Evolutionary conservation across 2,113 vertebrate species (phyloP), one percentile per base, ranked within the genome.

Genomic region (Motacilla alba): DNA sequence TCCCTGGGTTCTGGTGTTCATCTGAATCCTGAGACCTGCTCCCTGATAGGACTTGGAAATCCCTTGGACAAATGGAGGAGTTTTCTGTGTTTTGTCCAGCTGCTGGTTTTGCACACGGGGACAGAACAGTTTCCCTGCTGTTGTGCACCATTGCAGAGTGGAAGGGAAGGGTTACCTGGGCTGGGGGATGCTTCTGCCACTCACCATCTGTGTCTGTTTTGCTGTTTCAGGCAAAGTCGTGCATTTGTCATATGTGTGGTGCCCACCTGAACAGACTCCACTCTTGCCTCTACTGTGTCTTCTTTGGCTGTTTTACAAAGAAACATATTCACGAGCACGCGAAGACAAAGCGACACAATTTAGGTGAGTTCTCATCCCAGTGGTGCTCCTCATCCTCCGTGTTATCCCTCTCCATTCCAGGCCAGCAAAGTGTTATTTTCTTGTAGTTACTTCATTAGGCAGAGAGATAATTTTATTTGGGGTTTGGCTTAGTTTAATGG

Each of bases 241-340:
- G 99, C 89, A 98, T 99, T 93, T 99, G 99, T 97, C 98, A 99
- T 33, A 98, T 99, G 94, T 99, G 99, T 92, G 99, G 99, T 43
- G 98, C 98, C 79, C 98, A 99, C 95, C 98, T 99, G 97, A 99
- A 99, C 97, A 98, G 99, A 94, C 99, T 99, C 87, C 99, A 99
- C 97, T 99, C 99, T 95, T 99, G 99, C 98, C 99, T 99, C 86
- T 99, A 99, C 98, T 99, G 99, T 80, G 99, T 99, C 95, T 99
- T 99, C 98, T 99, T 99, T 41, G 99, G 99, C 98, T 99, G 99
- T 96, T 99, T 99, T 95, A 99, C 99, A 77, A 99, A 99, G 99
- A 99, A 99, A 96, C 99, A 99, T 95, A 99, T 99, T 96, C 99
- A 99, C 85, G 99, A 99, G 74, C 99, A 99, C 88, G 99, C 99